Base-by-base conservation (phyloP, 1,140 invertebrate genomes). In the Charaxes varanes region DNA sequence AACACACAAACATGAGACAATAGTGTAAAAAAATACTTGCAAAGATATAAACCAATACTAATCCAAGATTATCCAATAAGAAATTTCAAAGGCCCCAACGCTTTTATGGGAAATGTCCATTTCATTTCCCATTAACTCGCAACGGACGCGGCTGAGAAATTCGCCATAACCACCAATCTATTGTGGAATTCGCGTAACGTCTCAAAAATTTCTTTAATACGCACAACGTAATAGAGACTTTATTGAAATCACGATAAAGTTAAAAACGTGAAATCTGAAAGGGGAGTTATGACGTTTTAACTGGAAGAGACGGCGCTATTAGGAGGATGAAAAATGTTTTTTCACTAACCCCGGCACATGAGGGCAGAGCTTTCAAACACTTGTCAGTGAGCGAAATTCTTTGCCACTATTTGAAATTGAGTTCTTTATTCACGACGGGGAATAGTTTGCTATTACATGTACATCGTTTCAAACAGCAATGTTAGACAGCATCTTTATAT, bases 51-150 rank as follows among this genome's bases (percentile, higher is more conserved):
- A n/a, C 7, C n/a, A 12, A 34, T 3, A 14, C 14, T 40, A 40
- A 31, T 22, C 35, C 26, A 28, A 28, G 17, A 38, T 36, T 11
- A 36, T 13, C 18, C 11, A 31, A 12, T 19, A n/a, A 19, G 27
- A 4, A 4, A 30, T 31, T 15, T 6, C 13, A 18, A 38, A 28
- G n/a, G n/a, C 3, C n/a, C 27, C 11, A 27, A 30, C 31, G 18
- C 17, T 28, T 19, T 18, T 13, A 31, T 40, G 37, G 37, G 37
- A 31, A 40, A 31, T 13, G 37, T 22, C 37, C 26, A 31, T 38
- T 38, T 38, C 35, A 38, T 40, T 40, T 40, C 23, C 37, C 27
- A 40, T 40, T 40, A 40, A 40, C 37, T 40, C 37, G 11, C 27
- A 40, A 40, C 14, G 36, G 27, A 31, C 7, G 26, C 26, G 18